Percentiles rank a stretch among this genome's conserved stretches.
Conservation (phyloP, 2,797 vertebrate species). For the Dicrostonyx torquatus region DNA sequence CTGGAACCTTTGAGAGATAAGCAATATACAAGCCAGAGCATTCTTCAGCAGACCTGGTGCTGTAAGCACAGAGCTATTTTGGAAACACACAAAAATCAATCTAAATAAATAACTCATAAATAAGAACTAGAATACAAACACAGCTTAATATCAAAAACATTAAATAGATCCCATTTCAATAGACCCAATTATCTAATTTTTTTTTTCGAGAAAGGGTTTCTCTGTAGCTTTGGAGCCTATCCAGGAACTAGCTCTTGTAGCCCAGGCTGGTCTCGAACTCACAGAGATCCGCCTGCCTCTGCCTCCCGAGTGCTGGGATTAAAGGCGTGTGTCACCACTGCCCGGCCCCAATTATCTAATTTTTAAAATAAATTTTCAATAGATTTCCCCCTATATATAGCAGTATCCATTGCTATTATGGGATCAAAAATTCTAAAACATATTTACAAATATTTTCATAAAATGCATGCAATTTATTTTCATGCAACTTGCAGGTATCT, state of each 20-base stretch:
- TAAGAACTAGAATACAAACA: not conserved
- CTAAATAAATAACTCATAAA: not conserved
- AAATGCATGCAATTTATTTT: slow-evolving; percentile 24
- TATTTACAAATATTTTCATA: not conserved
- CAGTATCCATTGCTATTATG: not conserved
- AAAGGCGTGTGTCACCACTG: too few relatives aligned
- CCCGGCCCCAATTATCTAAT: not conserved
- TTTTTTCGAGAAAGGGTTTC: too few relatives aligned
- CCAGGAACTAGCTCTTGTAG: too few relatives aligned
- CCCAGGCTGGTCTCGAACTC: too few relatives aligned
- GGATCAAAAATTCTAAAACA: not conserved
- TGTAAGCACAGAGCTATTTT: not conserved
- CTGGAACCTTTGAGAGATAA: not conserved
- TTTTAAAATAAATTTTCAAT: not conserved
- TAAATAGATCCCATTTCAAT: not conserved
- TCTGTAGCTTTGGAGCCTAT: too few relatives aligned
- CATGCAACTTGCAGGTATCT: not conserved
- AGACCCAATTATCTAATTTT: not conserved
- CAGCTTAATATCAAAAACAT: not conserved
- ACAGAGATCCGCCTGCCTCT: too few relatives aligned
- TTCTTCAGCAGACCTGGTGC: not conserved
- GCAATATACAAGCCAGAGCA: not conserved
- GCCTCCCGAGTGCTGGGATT: too few relatives aligned
- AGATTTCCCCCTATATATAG: not conserved
- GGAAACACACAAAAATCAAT: not conserved